phyloP scores from a whole-genome alignment of 2,888 invertebrate genomes.

The Thera obeliscata region DNA sequence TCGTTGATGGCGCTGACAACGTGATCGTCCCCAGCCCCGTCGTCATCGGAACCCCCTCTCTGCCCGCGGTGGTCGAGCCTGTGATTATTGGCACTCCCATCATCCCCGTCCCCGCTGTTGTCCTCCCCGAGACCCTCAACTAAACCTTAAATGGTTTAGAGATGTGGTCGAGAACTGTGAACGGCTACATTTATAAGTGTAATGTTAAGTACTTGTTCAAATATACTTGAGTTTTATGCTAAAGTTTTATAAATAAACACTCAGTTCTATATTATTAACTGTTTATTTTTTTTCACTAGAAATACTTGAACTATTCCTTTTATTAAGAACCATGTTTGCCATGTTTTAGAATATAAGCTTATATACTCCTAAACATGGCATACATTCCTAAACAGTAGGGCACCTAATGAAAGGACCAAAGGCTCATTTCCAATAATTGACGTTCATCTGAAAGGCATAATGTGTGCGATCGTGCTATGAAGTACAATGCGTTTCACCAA shows the following conservation, averaged over 20 bases:
- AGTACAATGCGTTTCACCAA: neutral
- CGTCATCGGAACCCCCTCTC: constrained; percentile 27
- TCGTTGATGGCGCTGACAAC: constrained; percentile 15
- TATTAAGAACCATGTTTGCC: neutral
- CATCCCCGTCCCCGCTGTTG: constrained; percentile 29
- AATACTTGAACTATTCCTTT: neutral
- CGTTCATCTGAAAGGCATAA: neutral
- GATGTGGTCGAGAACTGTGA: constrained; percentile 32
- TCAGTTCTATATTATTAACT: constrained; percentile 22
- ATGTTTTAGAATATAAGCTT: neutral
- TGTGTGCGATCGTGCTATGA: constrained; percentile 5
- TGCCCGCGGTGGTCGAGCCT: constrained; percentile 24
- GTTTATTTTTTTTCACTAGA: neutral
- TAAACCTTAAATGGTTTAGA: constrained; percentile 26
- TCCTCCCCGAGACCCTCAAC: constrained; percentile 45
- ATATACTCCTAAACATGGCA: neutral
- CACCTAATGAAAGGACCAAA: neutral
- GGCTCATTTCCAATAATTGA: constrained; percentile 3
- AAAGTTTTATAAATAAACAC: constrained; percentile 36
- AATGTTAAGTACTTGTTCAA: constrained; percentile 18
- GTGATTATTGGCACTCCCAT: constrained; percentile 32
- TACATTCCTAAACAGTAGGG: neutral
- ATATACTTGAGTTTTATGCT: constrained; percentile 22
- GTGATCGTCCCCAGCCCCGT: constrained; percentile 25
- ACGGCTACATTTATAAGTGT: constrained; percentile 21